A percentile compares a stretch with the other conserved stretches of the same genome.
phyloP scores from a whole-genome alignment of 2,888 invertebrate species.

The Dione vanillae region DNA sequence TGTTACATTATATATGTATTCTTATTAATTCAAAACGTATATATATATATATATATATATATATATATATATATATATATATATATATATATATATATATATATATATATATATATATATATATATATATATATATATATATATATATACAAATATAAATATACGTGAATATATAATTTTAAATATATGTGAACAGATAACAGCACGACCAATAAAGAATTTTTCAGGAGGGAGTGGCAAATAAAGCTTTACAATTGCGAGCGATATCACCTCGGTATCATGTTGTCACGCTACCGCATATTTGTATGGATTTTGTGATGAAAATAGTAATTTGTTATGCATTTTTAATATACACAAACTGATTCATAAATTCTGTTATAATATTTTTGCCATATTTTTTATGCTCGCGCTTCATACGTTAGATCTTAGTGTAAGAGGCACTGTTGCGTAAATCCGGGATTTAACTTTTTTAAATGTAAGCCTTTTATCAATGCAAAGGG shows the following conservation, averaged over 20 bases:
- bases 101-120: background rate
- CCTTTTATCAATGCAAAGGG: no score
- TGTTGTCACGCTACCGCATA: slow-evolving; percentile 9
- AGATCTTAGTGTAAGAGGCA: no score
- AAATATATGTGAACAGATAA: background rate
- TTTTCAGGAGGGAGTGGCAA: background rate
- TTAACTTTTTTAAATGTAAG: no score
- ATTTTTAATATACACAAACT: slow-evolving; percentile 1
- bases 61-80: background rate
- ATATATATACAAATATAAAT: background rate
- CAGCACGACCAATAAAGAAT: background rate
- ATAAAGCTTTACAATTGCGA: background rate
- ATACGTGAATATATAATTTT: background rate
- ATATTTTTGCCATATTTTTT: no score
- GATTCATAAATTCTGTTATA: no score
- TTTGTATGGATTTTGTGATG: slow-evolving; percentile 18
- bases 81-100: background rate
- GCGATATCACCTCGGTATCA: background rate
- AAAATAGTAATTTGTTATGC: slow-evolving; percentile 10
- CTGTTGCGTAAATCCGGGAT: no score
- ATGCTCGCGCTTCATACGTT: no score
- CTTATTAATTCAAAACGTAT: no score
- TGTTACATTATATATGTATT: no score
- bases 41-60: no score
- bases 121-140: no score